Conservation (phyloP, 2,113 vertebrate genomes). For the Phalacrocorax pelagicus region DNA sequence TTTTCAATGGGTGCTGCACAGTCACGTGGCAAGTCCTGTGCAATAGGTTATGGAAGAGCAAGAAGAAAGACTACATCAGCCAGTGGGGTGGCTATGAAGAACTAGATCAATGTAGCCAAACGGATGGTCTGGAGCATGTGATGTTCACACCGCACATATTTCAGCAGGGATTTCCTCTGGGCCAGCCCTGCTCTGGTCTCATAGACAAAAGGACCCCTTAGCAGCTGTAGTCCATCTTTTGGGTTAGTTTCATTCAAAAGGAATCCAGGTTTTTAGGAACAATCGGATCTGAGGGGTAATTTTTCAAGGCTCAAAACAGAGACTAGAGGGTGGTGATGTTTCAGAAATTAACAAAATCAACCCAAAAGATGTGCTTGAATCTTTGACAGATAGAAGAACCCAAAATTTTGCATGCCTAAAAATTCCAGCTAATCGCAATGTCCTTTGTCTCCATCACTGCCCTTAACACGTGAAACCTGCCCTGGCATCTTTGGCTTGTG, state of each 20-base stretch:
- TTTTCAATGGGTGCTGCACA: neutral
- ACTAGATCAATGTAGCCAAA: neutral
- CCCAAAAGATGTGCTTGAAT: neutral
- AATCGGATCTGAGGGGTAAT: neutral
- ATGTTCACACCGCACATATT: neutral
- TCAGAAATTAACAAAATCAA: neutral
- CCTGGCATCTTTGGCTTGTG: neutral
- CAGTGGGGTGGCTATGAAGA: neutral
- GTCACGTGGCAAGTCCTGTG: fast-evolving
- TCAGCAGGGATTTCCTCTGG: neutral
- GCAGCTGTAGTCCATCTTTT: neutral
- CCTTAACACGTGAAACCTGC: neutral
- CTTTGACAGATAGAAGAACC: neutral
- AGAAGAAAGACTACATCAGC: neutral
- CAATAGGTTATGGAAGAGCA: neutral
- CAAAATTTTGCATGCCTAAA: neutral
- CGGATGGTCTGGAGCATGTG: neutral
- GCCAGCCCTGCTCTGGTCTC: neutral
- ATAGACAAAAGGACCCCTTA: neutral
- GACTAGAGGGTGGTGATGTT: neutral
- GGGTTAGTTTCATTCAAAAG: neutral
- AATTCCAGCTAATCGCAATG: neutral
- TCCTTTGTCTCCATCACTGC: neutral
- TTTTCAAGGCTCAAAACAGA: neutral
- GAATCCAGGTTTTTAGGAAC: neutral